A percentile compares a stretch with the other conserved stretches of the same genome.
These are phyloP conservation scores for Malurus splendens DNA, from an alignment of 2,797 vertebrate species.

Conservation along the genomic window DNA sequence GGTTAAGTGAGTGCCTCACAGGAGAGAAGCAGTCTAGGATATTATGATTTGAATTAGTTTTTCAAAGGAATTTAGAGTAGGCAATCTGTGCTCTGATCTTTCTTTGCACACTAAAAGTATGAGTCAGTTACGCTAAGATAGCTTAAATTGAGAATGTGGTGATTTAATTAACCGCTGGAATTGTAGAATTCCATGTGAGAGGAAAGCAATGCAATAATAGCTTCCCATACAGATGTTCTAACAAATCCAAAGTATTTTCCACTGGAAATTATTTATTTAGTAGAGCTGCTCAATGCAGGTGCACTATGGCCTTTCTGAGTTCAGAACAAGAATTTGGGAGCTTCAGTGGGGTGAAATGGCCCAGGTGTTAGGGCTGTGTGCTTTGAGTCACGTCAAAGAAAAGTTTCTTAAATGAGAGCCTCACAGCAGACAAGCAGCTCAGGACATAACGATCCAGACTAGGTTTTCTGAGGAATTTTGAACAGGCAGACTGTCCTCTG, in stretches of 20 bases:
- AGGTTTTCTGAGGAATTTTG: neutral
- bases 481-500: neutral
- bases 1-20: constrained; percentile 10
- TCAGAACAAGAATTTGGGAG: neutral
- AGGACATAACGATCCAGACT: neutral
- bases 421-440: neutral
- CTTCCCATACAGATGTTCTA: neutral
- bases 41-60: constrained; percentile 44
- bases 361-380: neutral
- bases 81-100: constrained; percentile 54
- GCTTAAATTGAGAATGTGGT: neutral
- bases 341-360: neutral
- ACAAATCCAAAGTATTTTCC: neutral
- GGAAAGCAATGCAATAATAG: neutral
- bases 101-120: neutral
- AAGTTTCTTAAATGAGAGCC: neutral
- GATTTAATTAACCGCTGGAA: constrained; percentile 28
- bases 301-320: neutral
- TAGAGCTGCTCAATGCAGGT: neutral
- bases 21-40: constrained; percentile 34
- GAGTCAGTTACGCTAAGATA: constrained; percentile 6
- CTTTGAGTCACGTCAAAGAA: neutral
- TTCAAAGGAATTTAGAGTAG: constrained; percentile 53
- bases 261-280: neutral
- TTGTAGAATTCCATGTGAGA: neutral